Evolutionary conservation across 2,113 vertebrate species (phyloP).

Genomic region (Poeciliopsis prolifica): DNA sequence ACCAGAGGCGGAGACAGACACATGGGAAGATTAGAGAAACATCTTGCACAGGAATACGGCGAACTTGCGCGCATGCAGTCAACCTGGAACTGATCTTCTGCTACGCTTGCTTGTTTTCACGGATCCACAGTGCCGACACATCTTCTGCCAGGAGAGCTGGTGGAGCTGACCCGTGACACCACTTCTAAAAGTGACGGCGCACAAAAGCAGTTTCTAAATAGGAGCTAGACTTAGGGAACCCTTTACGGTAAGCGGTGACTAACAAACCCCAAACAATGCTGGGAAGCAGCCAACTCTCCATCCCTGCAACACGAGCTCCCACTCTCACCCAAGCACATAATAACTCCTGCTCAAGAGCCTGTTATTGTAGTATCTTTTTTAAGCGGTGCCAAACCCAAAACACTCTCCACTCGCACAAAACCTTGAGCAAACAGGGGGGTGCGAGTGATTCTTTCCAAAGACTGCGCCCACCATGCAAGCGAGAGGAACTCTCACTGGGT

Average conservation of each 20-base stretch:
- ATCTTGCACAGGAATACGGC: slow-evolving; percentile 31
- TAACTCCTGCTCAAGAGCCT: slow-evolving; percentile 61
- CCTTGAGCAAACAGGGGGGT: slow-evolving; percentile 75
- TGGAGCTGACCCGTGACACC: slow-evolving; percentile 46
- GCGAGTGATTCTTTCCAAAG: slow-evolving; percentile 15
- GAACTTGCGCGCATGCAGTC: slow-evolving; percentile 7
- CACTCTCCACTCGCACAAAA: slow-evolving; percentile 57
- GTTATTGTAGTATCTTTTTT: slow-evolving; percentile 68
- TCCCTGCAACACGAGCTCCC: slow-evolving; percentile 49
- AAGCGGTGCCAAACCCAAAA: slow-evolving; percentile 70
- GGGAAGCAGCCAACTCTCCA: slow-evolving; percentile 47
- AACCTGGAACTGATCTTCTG: slow-evolving; percentile 64
- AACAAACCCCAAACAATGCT: slow-evolving; percentile 63
- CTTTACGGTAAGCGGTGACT: slow-evolving; percentile 51
- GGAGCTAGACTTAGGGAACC: slow-evolving; percentile 38
- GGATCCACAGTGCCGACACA: slow-evolving; percentile 49
- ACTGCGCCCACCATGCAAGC: slow-evolving; percentile 40
- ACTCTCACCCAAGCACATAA: slow-evolving; percentile 63
- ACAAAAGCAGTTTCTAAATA: slow-evolving; percentile 55
- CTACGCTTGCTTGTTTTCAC: slow-evolving; percentile 49
- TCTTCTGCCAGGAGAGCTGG: slow-evolving; percentile 48
- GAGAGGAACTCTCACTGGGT: slow-evolving; percentile 49
- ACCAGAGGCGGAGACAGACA: slow-evolving; percentile 60
- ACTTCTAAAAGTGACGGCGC: slow-evolving; percentile 40
- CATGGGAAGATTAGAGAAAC: slow-evolving; percentile 54